phyloP scores from a whole-genome alignment of 2,888 invertebrate species.

The Rhorus exstirpatorius region DNA sequence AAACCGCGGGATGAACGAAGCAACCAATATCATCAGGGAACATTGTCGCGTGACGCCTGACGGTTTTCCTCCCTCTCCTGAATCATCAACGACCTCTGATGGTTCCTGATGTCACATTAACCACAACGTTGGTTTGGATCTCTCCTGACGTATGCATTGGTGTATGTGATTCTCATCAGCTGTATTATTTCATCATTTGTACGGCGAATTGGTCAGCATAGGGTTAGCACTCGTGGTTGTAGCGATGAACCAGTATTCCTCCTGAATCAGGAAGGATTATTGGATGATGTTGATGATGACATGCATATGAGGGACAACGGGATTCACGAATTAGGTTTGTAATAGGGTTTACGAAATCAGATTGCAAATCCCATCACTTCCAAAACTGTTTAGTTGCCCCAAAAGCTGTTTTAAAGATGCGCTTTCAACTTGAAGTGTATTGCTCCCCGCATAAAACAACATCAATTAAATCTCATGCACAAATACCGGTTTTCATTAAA shows the following conservation, averaged over 20 bases:
- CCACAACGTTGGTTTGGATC: conserved; percentile 12
- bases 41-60: conserved; percentile 15
- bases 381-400: too few relatives aligned
- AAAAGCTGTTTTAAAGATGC: too few relatives aligned
- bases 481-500: not conserved
- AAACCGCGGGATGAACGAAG: conserved; percentile 5
- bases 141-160: not conserved
- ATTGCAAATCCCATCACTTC: too few relatives aligned
- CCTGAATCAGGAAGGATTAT: too few relatives aligned
- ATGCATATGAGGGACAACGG: too few relatives aligned
- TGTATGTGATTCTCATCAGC: not conserved
- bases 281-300: too few relatives aligned
- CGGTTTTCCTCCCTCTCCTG: conserved; percentile 11
- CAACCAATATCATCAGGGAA: conserved; percentile 31
- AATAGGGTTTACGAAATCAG: too few relatives aligned
- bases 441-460: not conserved
- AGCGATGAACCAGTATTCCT: not conserved
- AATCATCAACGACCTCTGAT: conserved; percentile 17
- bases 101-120: conserved; percentile 12
- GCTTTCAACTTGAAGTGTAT: too few relatives aligned
- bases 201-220: not conserved
- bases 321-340: too few relatives aligned
- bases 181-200: not conserved
- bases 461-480: not conserved
- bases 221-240: not conserved